Conservation (phyloP, 2,113 vertebrate genomes). For the Siniperca knerii region DNA sequence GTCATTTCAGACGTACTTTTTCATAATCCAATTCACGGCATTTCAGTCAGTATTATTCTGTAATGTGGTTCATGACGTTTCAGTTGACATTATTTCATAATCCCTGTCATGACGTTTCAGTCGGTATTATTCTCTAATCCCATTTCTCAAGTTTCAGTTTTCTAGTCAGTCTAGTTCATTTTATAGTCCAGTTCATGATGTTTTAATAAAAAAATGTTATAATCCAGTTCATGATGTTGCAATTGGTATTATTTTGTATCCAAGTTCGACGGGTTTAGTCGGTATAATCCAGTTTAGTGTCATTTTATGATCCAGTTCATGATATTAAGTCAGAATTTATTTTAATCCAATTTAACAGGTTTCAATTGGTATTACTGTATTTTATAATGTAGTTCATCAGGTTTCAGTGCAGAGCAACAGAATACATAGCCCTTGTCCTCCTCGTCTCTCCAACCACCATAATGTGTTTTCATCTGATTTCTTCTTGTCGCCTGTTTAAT, state of each 20-base stretch:
- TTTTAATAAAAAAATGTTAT: not conserved
- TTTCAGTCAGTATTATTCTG: not conserved
- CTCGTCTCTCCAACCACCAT: not conserved
- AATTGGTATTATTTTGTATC: not conserved
- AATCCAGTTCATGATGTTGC: not conserved
- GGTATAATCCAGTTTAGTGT: too few relatives aligned
- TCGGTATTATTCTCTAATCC: too few relatives aligned
- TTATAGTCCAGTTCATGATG: not conserved
- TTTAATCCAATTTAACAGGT: not conserved
- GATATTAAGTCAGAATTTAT: not conserved
- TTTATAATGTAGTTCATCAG: not conserved
- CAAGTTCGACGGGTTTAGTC: too few relatives aligned
- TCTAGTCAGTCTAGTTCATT: not conserved
- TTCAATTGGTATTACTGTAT: not conserved
- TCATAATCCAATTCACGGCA: too few relatives aligned
- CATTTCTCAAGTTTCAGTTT: too few relatives aligned
- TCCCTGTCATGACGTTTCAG: not conserved
- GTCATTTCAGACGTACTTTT: too few relatives aligned
- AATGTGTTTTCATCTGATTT: not conserved
- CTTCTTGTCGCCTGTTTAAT: too few relatives aligned
- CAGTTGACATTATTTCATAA: not conserved
- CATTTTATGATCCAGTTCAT: not conserved
- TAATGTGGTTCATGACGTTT: not conserved
- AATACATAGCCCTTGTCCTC: not conserved
- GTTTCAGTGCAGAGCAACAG: not conserved